Evolutionary conservation across 2,113 vertebrate species (phyloP).

Genomic region (Callaeas wilsoni): DNA sequence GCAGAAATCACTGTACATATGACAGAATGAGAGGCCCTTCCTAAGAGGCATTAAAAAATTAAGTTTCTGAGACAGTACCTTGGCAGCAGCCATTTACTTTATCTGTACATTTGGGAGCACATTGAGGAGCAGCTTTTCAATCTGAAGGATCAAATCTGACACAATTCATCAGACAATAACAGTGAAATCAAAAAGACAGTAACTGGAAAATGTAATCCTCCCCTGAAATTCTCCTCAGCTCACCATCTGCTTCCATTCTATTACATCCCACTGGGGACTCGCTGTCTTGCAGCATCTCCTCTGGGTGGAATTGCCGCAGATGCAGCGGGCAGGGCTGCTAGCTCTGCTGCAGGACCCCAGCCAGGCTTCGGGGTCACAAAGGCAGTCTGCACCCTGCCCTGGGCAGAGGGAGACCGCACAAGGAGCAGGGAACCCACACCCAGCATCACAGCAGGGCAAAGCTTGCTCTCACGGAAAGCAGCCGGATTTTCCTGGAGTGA

Average conservation of each 20-base stretch:
- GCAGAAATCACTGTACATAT: background rate
- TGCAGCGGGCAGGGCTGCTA: background rate
- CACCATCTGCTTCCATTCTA: slow-evolving; percentile 55
- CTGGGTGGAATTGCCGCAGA: slow-evolving; percentile 15
- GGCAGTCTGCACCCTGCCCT: background rate
- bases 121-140: slow-evolving; percentile 40
- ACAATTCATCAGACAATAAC: slow-evolving; percentile 61
- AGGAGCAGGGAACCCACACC: background rate
- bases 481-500: background rate
- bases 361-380: background rate
- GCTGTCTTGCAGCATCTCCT: slow-evolving; percentile 21
- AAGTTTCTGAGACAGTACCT: background rate
- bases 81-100: slow-evolving; percentile 32
- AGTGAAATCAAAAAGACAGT: slow-evolving; percentile 62
- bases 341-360: background rate
- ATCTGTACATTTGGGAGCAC: slow-evolving; percentile 34
- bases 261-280: slow-evolving; percentile 46
- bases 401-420: background rate
- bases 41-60: slow-evolving; percentile 26
- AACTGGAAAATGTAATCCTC: slow-evolving; percentile 59
- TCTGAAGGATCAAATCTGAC: slow-evolving; percentile 56
- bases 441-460: rapidly evolving
- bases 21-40: background rate
- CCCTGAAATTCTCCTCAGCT: slow-evolving; percentile 50
- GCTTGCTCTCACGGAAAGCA: background rate